phyloP scores from a whole-genome alignment of 2,797 vertebrate species.

The Cuculus canorus region DNA sequence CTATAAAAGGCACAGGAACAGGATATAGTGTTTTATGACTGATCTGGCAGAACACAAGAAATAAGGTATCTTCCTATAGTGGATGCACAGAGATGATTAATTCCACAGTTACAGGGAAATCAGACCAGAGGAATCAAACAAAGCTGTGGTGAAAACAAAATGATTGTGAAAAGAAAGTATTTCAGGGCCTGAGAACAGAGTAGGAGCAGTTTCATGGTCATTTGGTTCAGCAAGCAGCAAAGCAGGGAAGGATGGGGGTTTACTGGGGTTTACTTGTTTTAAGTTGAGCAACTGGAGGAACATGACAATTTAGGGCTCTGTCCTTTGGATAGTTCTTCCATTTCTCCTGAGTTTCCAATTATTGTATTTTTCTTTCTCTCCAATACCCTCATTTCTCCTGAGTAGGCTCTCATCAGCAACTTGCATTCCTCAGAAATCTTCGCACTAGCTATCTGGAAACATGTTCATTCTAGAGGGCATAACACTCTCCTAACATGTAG shows the following conservation, averaged over 20 bases:
- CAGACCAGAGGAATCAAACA: neutral
- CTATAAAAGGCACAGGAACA: neutral
- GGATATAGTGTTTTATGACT: neutral
- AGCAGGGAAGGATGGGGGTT: neutral
- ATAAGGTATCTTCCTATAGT: neutral
- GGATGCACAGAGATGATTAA: neutral
- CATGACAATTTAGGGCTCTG: neutral
- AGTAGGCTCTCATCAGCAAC: constrained; percentile 1
- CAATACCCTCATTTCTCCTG: constrained; percentile 17
- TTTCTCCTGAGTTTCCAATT: neutral
- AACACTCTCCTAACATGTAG: constrained; percentile 14
- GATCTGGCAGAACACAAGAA: neutral
- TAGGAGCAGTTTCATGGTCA: neutral
- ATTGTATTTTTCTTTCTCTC: neutral
- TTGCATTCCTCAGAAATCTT: constrained; percentile 45
- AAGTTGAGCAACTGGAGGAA: neutral
- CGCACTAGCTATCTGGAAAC: constrained; percentile 26
- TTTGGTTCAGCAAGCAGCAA: neutral
- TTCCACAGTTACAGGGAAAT: neutral
- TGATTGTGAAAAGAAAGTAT: neutral
- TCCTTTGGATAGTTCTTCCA: neutral
- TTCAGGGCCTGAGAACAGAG: constrained; percentile 14
- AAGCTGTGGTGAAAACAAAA: neutral
- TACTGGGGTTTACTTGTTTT: neutral
- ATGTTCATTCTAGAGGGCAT: constrained; percentile 19